phyloP scores from a whole-genome alignment of 2,113 vertebrate species.

The Ophiodon elongatus region DNA sequence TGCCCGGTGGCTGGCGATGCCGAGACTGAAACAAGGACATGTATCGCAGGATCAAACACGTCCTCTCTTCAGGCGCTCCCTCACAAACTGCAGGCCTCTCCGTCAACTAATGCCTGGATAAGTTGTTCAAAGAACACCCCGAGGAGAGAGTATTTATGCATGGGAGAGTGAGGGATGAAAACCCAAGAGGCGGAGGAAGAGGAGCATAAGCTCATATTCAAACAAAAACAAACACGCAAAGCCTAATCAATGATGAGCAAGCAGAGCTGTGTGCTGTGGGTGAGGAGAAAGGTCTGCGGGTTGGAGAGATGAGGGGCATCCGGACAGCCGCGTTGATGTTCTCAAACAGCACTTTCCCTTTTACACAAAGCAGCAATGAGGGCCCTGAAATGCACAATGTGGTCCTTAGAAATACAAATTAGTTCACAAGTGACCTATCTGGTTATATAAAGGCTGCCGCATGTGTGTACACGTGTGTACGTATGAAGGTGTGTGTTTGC shows the following conservation, averaged over 20 bases:
- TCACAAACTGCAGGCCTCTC: constrained; percentile 61
- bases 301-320: constrained; percentile 44
- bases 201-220: constrained; percentile 67
- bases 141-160: constrained; percentile 70
- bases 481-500: background rate
- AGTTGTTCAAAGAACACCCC: constrained; percentile 74
- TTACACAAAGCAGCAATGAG: constrained; percentile 34
- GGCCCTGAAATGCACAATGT: constrained; percentile 14
- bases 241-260: constrained; percentile 75
- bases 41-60: constrained; percentile 78
- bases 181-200: constrained; percentile 47
- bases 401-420: constrained; percentile 31
- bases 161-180: constrained; percentile 52
- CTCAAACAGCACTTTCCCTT: constrained; percentile 48
- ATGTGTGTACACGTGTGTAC: background rate
- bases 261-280: constrained; percentile 62
- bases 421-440: constrained; percentile 40
- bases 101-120: constrained; percentile 78
- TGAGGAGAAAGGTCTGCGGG: constrained; percentile 51
- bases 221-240: constrained; percentile 75
- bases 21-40: constrained; percentile 76
- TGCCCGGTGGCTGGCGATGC: constrained; percentile 54
- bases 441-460: constrained; percentile 21
- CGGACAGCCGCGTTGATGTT: constrained; percentile 17
- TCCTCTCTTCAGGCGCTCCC: constrained; percentile 78